These are phyloP conservation scores for Ethmia dodecea DNA, from an alignment of 2,888 invertebrate genomes.

Conservation along the genomic window DNA sequence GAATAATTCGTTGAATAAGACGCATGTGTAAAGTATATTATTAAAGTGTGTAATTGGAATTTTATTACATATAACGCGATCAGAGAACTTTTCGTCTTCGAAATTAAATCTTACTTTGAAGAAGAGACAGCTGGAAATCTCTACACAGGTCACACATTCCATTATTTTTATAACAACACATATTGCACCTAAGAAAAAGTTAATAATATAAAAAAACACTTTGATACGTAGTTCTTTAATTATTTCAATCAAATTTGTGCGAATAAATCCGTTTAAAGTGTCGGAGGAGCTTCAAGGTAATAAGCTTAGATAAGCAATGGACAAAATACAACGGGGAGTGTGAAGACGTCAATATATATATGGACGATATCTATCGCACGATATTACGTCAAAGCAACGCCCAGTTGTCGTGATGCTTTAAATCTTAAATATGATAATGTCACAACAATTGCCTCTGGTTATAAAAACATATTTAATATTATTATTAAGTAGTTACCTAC, in stretches of 20 bases:
- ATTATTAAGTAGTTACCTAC: no score
- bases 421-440: constrained; percentile 61
- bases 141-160: constrained; percentile 70
- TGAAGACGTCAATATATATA: constrained; percentile 70
- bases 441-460: constrained; percentile 49
- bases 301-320: constrained; percentile 69
- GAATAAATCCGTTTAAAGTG: constrained; percentile 32
- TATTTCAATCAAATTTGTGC: constrained; percentile 31
- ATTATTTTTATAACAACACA: constrained; percentile 69
- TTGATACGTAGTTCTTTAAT: constrained; percentile 20
- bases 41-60: no score
- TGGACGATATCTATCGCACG: constrained; percentile 64
- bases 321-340: constrained; percentile 62
- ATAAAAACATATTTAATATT: constrained; percentile 36
- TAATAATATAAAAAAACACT: constrained; percentile 16
- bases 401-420: constrained; percentile 64
- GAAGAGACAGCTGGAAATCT: constrained; percentile 59
- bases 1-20: no score
- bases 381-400: constrained; percentile 75
- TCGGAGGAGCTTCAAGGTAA: constrained; percentile 68
- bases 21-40: not conserved
- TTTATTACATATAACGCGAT: no score
- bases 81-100: not conserved
- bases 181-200: constrained; percentile 33
- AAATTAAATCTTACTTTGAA: constrained; percentile 56